Conservation (phyloP, 1,140 invertebrate genomes). For the Lerema accius region DNA sequence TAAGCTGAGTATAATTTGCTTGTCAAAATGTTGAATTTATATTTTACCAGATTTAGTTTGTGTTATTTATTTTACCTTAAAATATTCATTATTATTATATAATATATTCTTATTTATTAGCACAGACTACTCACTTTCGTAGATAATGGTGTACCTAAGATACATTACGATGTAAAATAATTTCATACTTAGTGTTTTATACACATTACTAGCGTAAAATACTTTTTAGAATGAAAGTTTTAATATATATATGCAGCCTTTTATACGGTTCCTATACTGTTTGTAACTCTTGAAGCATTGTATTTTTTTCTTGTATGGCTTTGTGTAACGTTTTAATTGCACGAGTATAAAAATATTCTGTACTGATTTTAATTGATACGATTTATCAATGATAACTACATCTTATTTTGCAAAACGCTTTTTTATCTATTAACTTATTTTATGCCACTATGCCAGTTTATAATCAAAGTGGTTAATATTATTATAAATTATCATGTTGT, state of each 20-base stretch:
- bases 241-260: conserved; percentile 14
- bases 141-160: conserved; percentile 26
- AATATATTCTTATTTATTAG: background rate
- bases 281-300: background rate
- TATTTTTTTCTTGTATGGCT: background rate
- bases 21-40: too few relatives aligned
- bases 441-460: too few relatives aligned
- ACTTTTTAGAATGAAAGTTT: conserved; percentile 17
- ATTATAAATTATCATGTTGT: too few relatives aligned
- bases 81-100: background rate
- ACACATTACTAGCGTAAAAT: conserved; percentile 19
- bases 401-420: background rate
- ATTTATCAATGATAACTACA: too few relatives aligned
- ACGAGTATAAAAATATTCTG: too few relatives aligned
- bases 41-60: too few relatives aligned
- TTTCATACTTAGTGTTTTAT: conserved; percentile 26
- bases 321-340: background rate
- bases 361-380: too few relatives aligned
- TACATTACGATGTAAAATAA: conserved; percentile 17
- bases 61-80: background rate
- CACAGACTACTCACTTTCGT: conserved; percentile 5
- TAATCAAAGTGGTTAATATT: too few relatives aligned
- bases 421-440: background rate
- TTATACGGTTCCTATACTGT: conserved; percentile 23
- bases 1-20: too few relatives aligned